Evolutionary conservation across 2,888 invertebrate genomes (phyloP), one percentile per base, ranked within the genome.

Genomic region (Gasteruption jaculator): DNA sequence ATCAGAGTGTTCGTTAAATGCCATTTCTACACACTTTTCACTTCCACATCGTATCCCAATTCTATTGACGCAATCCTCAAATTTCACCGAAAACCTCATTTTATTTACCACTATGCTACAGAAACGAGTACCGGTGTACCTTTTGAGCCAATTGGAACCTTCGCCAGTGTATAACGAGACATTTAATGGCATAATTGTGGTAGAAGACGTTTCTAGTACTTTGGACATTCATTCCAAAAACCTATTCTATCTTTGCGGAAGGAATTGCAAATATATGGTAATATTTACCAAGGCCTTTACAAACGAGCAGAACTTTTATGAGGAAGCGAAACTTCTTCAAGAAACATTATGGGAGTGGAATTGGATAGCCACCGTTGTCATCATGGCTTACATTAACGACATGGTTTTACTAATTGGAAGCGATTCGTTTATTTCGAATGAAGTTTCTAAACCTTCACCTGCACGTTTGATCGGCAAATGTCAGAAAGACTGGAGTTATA

Each of bases 401-500:
- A 36, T 40, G 3, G 38, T 57, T 1, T 4, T 55, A 2, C 36
- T 50, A 1, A 57, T 56, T 1, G 49, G 53, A 12, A 62, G 56
- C 15, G 11, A 38, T 7, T 31, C 49, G 5, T 58, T 56, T 8
- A 16, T 40, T 20, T 19, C 45, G 0, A 27, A 46, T 5, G 29
- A 33, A 4, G 8, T 12, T 1, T 55, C 51, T 21, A n/a, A 21
- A 4, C 57, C 58, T 4, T 43, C 51, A 3, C 14, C 37, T 1
- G 52, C 61, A 0, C 39, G 50, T 15, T 1, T 60, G 1, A 20
- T 58, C 5, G 54, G 44, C 7, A 48, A 27, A 19, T 63, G 63
- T 25, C 37, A 37, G 5, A 31, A 11, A 0, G 12, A 40, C 1
- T 15, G 18, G 1, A 50, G 48, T 43, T 42, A 39, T n/a, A n/a